Evolutionary conservation across 37 sponge, comb jelly and placozoan genomes (phyloP).

Genomic region (Cladorhizidae sp.): DNA sequence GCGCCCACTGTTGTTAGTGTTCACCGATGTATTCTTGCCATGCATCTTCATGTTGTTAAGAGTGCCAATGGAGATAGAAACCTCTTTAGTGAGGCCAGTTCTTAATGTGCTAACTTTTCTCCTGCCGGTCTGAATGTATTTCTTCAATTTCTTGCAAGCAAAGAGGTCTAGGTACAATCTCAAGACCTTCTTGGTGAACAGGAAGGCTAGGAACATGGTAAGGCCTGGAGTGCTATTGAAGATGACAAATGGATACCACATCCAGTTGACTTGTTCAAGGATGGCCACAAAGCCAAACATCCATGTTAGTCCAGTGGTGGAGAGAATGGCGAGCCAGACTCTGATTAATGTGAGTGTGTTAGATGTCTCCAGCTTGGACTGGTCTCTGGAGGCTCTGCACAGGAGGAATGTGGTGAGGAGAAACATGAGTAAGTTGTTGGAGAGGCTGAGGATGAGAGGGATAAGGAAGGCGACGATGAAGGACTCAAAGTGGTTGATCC

Average conservation of each 20-base stretch:
- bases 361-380: not conserved
- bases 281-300: too few relatives aligned
- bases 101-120: too few relatives aligned
- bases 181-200: slow-evolving; percentile 28
- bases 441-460: slow-evolving; percentile 3
- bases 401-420: slow-evolving; percentile 1
- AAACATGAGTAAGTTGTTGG: slow-evolving; percentile 6
- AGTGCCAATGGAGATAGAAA: too few relatives aligned
- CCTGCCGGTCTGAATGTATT: too few relatives aligned
- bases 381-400: not conserved
- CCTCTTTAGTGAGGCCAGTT: too few relatives aligned
- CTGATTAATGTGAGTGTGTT: not conserved
- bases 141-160: too few relatives aligned
- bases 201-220: slow-evolving; percentile 20
- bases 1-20: too few relatives aligned
- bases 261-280: slow-evolving; percentile 5
- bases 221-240: slow-evolving; percentile 61
- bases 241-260: slow-evolving; percentile 63
- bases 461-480: slow-evolving; percentile 30
- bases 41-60: too few relatives aligned
- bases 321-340: slow-evolving; percentile 21
- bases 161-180: too few relatives aligned
- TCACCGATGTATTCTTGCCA: too few relatives aligned
- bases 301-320: too few relatives aligned
- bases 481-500: slow-evolving; percentile 41